Evolutionary conservation across 2,797 vertebrate genomes (phyloP), one percentile per base, ranked within the genome.

Genomic region (Pterois miles): DNA sequence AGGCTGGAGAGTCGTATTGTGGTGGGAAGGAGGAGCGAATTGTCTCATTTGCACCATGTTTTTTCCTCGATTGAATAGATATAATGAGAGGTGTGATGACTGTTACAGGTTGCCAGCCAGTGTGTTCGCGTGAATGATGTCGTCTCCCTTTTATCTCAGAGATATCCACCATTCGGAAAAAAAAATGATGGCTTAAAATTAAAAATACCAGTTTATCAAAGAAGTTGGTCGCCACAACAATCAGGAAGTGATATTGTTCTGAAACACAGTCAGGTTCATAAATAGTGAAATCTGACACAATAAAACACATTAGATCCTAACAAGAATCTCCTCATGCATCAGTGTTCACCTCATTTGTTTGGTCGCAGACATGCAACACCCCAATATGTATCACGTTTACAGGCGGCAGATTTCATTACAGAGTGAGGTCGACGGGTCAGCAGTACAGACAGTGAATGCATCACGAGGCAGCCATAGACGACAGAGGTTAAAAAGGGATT

Each of bases 31-130:
- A 57, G 65, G 75, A 74, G 63, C 74, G 34, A 77, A 62, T 78
- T 1, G 56, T 54, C 73, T 80, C 13, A 38, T 73, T 82, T 43
- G 31, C 36, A 6, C 50, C 16, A 13, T 52, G n/a, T 53, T 59
- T 43, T 75, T 57, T 43, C 25, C 16, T n/a, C 18, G 52, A 67
- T 43, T 82, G 65, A 73, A 67, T 38, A 64, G 75, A 75, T 71
- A 46, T 82, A 78, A 84, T 52, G 48, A 69, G 65, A 84, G 69
- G 78, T 74, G 79, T 62, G 66, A 71, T 23, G 80, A 63, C 64
- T 75, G 74, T 74, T 43, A 64, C 83, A 74, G 58, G 76, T 46
- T 54, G 54, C 38, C 68, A 76, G 76, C 9, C 38, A 52, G 33
- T 36, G 5, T 34, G 78, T 79, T 65, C 10, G 46, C 13, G 23